Base-by-base conservation (phyloP, 2,113 vertebrate species). In the Monarcha castaneiventris region DNA sequence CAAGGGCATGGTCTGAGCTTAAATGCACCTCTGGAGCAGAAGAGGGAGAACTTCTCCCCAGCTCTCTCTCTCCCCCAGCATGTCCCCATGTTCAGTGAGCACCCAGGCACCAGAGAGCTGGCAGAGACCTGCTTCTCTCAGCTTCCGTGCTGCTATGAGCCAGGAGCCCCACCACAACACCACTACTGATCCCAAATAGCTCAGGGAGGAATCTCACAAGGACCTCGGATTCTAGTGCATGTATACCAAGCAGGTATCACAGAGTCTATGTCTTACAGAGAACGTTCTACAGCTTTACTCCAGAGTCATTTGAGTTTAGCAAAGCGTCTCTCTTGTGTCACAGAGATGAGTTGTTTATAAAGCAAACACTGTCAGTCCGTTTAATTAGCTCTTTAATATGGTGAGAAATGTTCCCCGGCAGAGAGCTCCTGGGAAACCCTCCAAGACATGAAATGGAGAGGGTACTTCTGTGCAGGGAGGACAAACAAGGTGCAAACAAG, bases 391-490 rank as follows among this genome's bases (percentile, higher is more conserved):
- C 73, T 90, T 94, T 87, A 92, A 89, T 73, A 37, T 23, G 41
- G 72, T 52, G 91, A 91, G 91, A 94, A 87, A 94, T 94, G 91
- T 84, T 94, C 73, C 32, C 56, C 89, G 91, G 93, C 76, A 84
- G 33, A 75, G 37, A 43, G 79, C 1, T 93, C 39, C 91, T 37
- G 86, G 95, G 94, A 95, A 96, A 48, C 35, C 56, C 89, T 96
- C 96, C 94, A 96, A 91, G 94, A 81, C 1, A 1, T 91, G 93
- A 96, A 92, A 95, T 33, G 84, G 84, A 96, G 86, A 94, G 39
- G 39, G 61, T 32, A 23, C 66, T 93, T 87, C 54, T 64, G 11
- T 0, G 2, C 17, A 44, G 54, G 51, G n/a, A 74, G 61, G 88
- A 83, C 68, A 88, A 89, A 63, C 27, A 69, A 83, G 52, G 55